Conservation (phyloP, 37 sponge, comb jelly and placozoan species). For the Cliona cf. orientalis region DNA sequence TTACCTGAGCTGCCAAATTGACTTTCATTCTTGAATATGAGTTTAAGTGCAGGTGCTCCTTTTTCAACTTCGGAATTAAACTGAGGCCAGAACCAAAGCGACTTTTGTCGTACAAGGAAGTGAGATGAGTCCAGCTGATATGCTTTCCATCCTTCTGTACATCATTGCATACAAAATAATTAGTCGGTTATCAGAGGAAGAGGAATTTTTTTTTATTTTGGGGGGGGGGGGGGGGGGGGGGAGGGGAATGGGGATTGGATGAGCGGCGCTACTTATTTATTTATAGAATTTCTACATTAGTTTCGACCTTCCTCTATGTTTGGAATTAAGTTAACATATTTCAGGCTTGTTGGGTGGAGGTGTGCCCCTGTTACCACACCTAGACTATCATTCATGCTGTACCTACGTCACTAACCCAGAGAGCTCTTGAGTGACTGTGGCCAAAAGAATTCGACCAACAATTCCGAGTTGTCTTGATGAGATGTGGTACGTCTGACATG, state of each 20-base stretch:
- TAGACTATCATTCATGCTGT: too few relatives aligned
- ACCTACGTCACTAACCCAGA: neutral
- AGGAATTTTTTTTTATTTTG: too few relatives aligned
- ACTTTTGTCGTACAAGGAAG: neutral
- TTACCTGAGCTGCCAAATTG: conserved; percentile 36
- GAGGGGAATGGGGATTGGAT: too few relatives aligned
- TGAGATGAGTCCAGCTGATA: conserved; percentile 34
- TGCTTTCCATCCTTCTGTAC: conserved; percentile 21
- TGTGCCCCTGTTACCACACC: too few relatives aligned
- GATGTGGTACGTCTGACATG: conserved; percentile 41
- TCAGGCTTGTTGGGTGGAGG: too few relatives aligned
- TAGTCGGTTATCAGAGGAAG: too few relatives aligned
- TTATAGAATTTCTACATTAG: too few relatives aligned
- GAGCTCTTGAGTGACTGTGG: neutral
- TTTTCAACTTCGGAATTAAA: conserved; percentile 16
- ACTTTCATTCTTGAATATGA: conserved; percentile 45
- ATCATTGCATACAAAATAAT: too few relatives aligned
- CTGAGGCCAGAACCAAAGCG: neutral
- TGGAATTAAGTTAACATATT: too few relatives aligned
- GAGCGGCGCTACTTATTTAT: too few relatives aligned
- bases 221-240: neutral
- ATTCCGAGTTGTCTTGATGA: conserved; percentile 37
- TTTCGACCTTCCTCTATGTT: too few relatives aligned
- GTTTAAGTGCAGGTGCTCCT: conserved; percentile 14
- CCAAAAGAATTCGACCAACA: conserved; percentile 28